A percentile compares a stretch with the other conserved stretches of the same genome.
Evolutionary conservation across 1,140 invertebrate genomes (phyloP).

Genomic region (Zelostemma sp.): DNA sequence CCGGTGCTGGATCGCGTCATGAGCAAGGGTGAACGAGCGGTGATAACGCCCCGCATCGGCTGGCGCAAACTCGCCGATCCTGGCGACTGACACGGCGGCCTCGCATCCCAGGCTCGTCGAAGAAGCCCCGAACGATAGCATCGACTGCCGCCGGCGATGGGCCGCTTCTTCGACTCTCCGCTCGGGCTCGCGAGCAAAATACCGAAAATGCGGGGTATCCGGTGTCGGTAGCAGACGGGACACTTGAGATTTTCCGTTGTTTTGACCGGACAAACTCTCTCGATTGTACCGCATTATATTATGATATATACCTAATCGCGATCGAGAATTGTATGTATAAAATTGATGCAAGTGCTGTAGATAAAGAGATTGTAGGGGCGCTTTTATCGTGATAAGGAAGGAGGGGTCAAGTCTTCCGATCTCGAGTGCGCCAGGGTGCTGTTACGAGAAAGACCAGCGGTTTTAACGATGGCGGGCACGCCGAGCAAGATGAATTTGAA

Average conservation of each 20-base stretch:
- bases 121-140: constrained; percentile 65
- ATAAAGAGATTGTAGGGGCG: too few species aligned
- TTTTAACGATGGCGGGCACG: constrained; percentile 60
- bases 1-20: constrained; percentile 55
- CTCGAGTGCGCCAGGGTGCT: constrained; percentile 1
- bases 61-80: constrained; percentile 69
- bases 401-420: background rate
- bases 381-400: background rate
- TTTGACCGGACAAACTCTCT: constrained; percentile 3
- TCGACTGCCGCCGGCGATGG: constrained; percentile 34
- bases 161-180: constrained; percentile 2
- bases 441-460: too few species aligned
- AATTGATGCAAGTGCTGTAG: too few species aligned
- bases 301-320: too few species aligned
- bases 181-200: constrained; percentile 43
- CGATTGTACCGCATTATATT: background rate
- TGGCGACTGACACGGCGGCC: constrained; percentile 68
- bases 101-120: constrained; percentile 36
- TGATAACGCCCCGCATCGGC: constrained; percentile 62
- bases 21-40: constrained; percentile 60
- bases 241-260: constrained; percentile 18
- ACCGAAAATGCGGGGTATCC: constrained; percentile 50
- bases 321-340: too few species aligned
- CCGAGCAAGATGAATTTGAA: constrained; percentile 66
- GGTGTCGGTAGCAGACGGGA: constrained; percentile 70